These are phyloP conservation scores for Isurus oxyrinchus DNA, from an alignment of 2,113 vertebrate genomes.

Conservation along the genomic window DNA sequence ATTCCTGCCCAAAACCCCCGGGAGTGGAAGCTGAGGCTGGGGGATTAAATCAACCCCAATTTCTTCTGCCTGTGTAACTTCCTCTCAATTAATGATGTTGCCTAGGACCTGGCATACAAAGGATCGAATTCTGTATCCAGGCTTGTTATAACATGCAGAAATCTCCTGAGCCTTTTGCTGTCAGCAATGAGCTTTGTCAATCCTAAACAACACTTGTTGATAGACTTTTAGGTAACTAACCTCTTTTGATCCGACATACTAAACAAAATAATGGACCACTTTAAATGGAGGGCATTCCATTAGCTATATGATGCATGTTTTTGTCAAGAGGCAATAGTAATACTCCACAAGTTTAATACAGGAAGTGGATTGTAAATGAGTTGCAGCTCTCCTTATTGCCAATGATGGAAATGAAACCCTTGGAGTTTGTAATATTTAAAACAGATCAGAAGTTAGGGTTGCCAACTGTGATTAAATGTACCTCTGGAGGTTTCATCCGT, in stretches of 20 bases:
- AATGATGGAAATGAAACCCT: not conserved
- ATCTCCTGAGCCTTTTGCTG: not conserved
- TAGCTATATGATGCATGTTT: not conserved
- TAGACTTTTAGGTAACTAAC: not conserved
- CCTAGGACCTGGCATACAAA: not conserved
- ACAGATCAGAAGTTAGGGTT: not conserved
- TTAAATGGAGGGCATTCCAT: not conserved
- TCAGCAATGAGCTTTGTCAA: not conserved
- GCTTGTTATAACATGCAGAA: not conserved
- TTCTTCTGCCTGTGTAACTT: not conserved
- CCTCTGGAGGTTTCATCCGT: too few species aligned
- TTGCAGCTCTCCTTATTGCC: not conserved
- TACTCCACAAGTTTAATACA: not conserved
- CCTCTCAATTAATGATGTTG: not conserved
- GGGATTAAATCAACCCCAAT: not conserved
- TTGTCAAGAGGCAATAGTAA: not conserved
- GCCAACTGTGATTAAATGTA: too few species aligned
- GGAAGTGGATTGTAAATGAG: not conserved
- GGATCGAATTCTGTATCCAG: not conserved
- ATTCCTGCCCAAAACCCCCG: not conserved
- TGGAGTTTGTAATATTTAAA: not conserved
- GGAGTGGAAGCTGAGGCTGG: not conserved
- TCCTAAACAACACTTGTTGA: not conserved
- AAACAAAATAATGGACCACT: not conserved
- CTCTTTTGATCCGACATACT: not conserved